These are phyloP conservation scores for Falco novaeseelandiae DNA, from an alignment of 2,797 vertebrate genomes.

Conservation along the genomic window DNA sequence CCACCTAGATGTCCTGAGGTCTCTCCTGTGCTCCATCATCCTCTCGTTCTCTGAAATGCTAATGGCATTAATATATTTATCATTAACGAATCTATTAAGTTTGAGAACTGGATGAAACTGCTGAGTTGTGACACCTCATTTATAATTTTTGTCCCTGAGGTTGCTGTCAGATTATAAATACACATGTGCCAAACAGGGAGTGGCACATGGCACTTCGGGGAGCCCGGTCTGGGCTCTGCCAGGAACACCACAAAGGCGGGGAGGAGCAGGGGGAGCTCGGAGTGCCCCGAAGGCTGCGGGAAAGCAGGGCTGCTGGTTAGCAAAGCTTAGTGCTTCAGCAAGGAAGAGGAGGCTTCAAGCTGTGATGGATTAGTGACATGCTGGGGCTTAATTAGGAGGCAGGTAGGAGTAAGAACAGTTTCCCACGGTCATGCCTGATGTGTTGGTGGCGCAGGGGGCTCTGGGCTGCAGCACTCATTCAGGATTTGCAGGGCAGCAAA, in stretches of 20 bases:
- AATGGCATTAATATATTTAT: slow-evolving; percentile 32
- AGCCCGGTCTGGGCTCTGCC: neutral
- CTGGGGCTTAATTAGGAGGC: neutral
- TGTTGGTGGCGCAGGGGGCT: fast-evolving
- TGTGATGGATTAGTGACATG: fast-evolving
- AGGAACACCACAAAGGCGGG: fast-evolving
- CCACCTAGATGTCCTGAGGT: neutral
- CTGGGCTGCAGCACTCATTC: neutral
- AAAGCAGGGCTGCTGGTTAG: neutral
- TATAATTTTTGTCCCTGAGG: neutral
- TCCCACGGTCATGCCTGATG: neutral
- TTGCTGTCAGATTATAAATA: neutral
- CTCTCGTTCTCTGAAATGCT: neutral
- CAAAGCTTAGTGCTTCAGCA: neutral
- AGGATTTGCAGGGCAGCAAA: neutral
- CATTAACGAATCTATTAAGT: slow-evolving; percentile 15
- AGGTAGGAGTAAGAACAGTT: neutral
- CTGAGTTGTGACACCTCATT: neutral
- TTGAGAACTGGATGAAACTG: slow-evolving; percentile 15
- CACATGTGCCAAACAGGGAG: fast-evolving
- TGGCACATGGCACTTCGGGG: neutral
- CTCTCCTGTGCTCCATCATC: neutral
- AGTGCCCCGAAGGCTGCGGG: fast-evolving
- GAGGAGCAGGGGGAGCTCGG: fast-evolving
- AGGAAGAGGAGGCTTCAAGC: neutral